Evolutionary conservation across 2,888 invertebrate genomes (phyloP).

Genomic region (Hipparchia semele): DNA sequence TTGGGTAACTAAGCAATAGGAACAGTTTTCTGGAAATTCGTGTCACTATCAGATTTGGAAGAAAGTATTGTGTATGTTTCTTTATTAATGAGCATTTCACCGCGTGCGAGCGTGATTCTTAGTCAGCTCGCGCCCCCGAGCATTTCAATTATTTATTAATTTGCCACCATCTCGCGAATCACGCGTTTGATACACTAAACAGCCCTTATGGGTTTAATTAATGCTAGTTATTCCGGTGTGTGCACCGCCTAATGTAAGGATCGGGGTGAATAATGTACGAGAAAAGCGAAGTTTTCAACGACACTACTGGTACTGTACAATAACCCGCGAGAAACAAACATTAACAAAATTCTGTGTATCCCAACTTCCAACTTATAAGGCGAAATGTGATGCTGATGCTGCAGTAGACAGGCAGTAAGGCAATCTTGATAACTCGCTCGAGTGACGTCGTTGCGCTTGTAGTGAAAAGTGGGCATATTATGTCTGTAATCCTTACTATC

Average conservation of each 20-base stretch:
- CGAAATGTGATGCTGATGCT: too few species aligned
- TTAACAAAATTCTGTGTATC: background rate
- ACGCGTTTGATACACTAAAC: constrained; percentile 43
- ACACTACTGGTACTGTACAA: background rate
- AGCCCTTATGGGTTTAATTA: constrained; percentile 41
- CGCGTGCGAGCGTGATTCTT: constrained; percentile 54
- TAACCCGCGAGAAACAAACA: background rate
- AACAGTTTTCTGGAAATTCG: background rate
- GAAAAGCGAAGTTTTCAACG: constrained; percentile 18
- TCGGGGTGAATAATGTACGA: constrained; percentile 14
- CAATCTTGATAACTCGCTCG: background rate
- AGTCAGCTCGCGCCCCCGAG: constrained; percentile 64
- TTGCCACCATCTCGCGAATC: constrained; percentile 48
- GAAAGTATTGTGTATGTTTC: constrained; percentile 31
- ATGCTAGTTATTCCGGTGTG: constrained; percentile 35
- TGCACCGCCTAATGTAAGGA: constrained; percentile 20
- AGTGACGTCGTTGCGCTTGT: background rate
- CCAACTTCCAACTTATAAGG: background rate
- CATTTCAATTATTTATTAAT: constrained; percentile 73
- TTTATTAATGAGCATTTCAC: constrained; percentile 36
- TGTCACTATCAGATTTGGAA: background rate
- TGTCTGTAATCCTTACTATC: too few species aligned
- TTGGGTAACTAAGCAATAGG: too few species aligned
- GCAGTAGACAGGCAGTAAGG: background rate
- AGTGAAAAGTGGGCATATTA: background rate